A percentile compares a stretch with the other conserved stretches of the same genome.
Conservation (phyloP, 2,797 vertebrate species). For the Gallinago solitaria region DNA sequence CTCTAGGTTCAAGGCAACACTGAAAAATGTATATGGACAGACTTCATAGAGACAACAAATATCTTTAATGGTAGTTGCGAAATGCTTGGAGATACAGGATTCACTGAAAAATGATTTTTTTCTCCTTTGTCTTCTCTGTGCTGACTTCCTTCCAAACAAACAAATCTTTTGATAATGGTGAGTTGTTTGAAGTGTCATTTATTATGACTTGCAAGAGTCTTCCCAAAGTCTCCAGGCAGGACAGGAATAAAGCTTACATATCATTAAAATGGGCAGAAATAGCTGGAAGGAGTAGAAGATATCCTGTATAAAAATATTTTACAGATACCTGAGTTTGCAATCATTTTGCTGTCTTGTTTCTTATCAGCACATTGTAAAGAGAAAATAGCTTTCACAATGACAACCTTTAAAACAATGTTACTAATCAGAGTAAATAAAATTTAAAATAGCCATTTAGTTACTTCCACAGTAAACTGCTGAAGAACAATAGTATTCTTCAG, state of each 20-base stretch:
- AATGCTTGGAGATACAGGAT: not conserved
- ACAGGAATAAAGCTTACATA: not conserved
- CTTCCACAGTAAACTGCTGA: not conserved
- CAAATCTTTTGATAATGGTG: not conserved
- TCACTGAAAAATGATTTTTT: not conserved
- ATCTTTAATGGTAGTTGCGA: not conserved
- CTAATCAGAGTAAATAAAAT: not conserved
- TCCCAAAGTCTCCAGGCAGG: not conserved
- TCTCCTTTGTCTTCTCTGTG: not conserved
- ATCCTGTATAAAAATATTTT: not conserved
- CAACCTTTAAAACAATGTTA: not conserved
- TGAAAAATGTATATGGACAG: not conserved
- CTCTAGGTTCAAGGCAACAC: not conserved
- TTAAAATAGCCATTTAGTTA: not conserved
- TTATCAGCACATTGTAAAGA: not conserved
- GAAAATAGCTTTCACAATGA: not conserved
- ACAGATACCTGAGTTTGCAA: not conserved
- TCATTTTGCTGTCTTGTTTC: not conserved
- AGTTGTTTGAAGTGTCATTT: slow-evolving; percentile 6
- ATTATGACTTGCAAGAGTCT: not conserved
- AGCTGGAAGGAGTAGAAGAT: not conserved
- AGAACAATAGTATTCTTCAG: not conserved
- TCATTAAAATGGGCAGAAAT: not conserved
- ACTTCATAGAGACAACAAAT: not conserved
- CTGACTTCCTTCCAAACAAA: not conserved